These are phyloP conservation scores for Spea bombifrons DNA, from an alignment of 2,113 vertebrate genomes.

Conservation along the genomic window DNA sequence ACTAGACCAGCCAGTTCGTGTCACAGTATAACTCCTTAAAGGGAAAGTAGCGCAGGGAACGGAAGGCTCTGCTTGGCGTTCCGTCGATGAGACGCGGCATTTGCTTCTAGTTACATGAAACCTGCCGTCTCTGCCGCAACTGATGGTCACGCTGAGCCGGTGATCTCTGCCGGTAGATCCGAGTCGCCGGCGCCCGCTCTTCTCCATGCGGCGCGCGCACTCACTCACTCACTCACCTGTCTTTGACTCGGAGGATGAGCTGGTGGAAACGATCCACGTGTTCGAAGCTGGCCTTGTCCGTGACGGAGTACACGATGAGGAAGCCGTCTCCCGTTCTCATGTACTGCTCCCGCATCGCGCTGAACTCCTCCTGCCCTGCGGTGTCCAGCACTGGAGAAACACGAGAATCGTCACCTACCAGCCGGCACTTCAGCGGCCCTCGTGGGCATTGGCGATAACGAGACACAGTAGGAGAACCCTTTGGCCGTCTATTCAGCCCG, in stretches of 20 bases:
- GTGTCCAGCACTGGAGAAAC: conserved; percentile 85
- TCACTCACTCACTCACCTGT: conserved; percentile 81
- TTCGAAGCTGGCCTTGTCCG: conserved; percentile 97
- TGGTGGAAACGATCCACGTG: conserved; percentile 96
- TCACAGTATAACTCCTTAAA: no score
- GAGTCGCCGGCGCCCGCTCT: background rate
- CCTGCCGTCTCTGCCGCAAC: no score
- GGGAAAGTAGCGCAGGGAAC: no score
- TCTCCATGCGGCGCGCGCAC: background rate
- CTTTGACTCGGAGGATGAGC: conserved; percentile 95
- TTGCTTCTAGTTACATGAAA: no score
- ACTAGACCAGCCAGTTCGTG: no score
- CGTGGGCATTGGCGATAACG: no score
- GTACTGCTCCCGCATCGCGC: conserved; percentile 97
- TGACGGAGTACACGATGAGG: conserved; percentile 96
- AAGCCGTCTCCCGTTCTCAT: conserved; percentile 97
- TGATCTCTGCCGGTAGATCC: no score
- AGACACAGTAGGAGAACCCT: no score
- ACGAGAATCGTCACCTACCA: background rate
- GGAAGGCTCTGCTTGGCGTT: no score
- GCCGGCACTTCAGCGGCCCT: background rate
- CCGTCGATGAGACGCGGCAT: no score
- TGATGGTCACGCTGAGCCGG: no score
- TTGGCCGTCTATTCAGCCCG: background rate
- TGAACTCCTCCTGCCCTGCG: conserved; percentile 97